phyloP scores from a whole-genome alignment of 2,113 vertebrate species.

The Nibea albiflora region DNA sequence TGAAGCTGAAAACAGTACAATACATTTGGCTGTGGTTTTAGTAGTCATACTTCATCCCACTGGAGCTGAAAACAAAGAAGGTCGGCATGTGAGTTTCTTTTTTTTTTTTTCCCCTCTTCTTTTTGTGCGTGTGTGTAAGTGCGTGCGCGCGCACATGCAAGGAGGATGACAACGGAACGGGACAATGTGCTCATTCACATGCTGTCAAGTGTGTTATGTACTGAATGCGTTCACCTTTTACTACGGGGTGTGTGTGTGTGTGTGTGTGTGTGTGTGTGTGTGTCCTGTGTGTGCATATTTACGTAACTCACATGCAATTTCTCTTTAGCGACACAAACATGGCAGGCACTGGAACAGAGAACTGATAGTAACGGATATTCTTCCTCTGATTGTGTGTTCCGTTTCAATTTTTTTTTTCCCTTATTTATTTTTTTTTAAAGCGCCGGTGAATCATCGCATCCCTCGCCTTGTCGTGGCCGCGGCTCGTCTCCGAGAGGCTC shows the following conservation, averaged over 20 bases:
- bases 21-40: slow-evolving; percentile 44
- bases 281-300: slow-evolving; percentile 16
- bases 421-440: not conserved
- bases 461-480: not conserved
- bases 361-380: slow-evolving; percentile 76
- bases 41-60: slow-evolving; percentile 39
- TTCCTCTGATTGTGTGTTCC: slow-evolving; percentile 51
- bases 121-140: not conserved
- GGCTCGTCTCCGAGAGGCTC: slow-evolving; percentile 27
- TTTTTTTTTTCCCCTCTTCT: not conserved
- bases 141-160: slow-evolving; percentile 29
- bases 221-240: slow-evolving; percentile 9
- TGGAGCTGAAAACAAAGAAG: slow-evolving; percentile 39
- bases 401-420: not conserved
- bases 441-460: not conserved
- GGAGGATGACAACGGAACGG: slow-evolving; percentile 34
- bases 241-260: slow-evolving; percentile 4
- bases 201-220: slow-evolving; percentile 66
- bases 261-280: slow-evolving; percentile 16
- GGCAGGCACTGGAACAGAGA: slow-evolving; percentile 83
- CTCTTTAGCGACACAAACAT: slow-evolving; percentile 77
- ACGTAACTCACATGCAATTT: slow-evolving; percentile 72
- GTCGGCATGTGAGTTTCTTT: not conserved
- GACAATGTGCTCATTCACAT: slow-evolving; percentile 73
- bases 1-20: slow-evolving; percentile 34